Evolutionary conservation across 30 jellyfish, hydroid and myxozoan species (phyloP).

Genomic region (Cassiopea xamachana): DNA sequence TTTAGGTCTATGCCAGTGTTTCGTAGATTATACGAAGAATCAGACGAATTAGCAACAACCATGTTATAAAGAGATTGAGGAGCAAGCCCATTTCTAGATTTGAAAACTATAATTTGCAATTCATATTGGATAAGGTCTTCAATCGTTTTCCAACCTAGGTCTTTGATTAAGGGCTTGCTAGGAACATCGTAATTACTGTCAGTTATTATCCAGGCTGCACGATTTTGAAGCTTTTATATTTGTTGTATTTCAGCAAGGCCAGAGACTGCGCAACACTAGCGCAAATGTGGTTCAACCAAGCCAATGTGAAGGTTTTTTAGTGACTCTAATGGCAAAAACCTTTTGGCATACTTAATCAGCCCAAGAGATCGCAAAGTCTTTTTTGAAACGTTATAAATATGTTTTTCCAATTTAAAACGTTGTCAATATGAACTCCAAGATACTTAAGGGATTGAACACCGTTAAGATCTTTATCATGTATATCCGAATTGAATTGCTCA

Average conservation of each 20-base stretch:
- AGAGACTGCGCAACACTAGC: slow-evolving; percentile 11
- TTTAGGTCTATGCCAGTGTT: background rate
- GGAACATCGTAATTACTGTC: background rate
- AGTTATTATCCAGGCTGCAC: background rate
- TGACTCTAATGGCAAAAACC: background rate
- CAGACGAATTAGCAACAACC: background rate
- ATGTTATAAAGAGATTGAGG: background rate
- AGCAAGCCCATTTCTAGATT: background rate
- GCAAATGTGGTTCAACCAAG: slow-evolving; percentile 22
- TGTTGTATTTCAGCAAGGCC: background rate
- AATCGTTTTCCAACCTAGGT: background rate
- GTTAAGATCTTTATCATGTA: background rate
- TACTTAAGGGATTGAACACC: background rate
- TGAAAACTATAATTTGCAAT: background rate
- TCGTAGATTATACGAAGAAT: background rate
- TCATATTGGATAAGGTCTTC: background rate
- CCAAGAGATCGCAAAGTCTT: background rate
- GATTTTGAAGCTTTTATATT: background rate
- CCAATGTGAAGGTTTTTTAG: slow-evolving; percentile 5
- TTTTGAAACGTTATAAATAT: background rate
- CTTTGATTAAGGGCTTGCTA: background rate
- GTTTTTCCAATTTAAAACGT: background rate
- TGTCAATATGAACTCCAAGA: background rate
- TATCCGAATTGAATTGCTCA: background rate
- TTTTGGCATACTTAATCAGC: background rate